phyloP scores from a whole-genome alignment of 2,888 invertebrate species.

The Philereme transversata region DNA sequence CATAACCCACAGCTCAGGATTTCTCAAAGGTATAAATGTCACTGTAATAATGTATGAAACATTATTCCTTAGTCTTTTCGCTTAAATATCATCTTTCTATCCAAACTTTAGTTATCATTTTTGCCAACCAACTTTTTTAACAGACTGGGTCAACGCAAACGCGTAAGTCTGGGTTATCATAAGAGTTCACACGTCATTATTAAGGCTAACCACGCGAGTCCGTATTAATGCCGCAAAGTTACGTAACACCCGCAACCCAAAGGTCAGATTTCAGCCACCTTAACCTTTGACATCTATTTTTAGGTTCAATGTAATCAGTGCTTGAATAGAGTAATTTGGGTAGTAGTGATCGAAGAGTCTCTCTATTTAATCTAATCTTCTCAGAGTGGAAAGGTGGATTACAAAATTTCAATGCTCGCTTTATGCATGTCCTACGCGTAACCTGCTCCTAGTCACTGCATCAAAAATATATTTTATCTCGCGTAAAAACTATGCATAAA shows the following conservation, averaged over 20 bases:
- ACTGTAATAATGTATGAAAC: background rate
- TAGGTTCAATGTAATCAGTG: background rate
- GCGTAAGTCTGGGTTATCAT: constrained; percentile 6
- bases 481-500: background rate
- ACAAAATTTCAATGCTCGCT: no score
- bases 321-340: background rate
- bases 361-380: no score
- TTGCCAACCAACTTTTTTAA: background rate
- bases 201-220: constrained; percentile 7
- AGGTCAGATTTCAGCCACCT: constrained; percentile 31
- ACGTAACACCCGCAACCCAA: constrained; percentile 35
- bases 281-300: constrained; percentile 29
- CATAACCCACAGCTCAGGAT: background rate
- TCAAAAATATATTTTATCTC: no score
- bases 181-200: constrained; percentile 24
- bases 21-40: background rate
- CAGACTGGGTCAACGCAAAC: background rate
- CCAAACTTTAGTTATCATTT: background rate
- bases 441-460: no score
- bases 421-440: no score
- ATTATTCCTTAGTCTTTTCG: background rate
- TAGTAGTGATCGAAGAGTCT: background rate
- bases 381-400: no score
- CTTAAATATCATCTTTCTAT: background rate
- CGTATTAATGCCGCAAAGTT: constrained; percentile 29